Conservation (phyloP, 2,888 invertebrate species). For the Perithous albicinctus region DNA sequence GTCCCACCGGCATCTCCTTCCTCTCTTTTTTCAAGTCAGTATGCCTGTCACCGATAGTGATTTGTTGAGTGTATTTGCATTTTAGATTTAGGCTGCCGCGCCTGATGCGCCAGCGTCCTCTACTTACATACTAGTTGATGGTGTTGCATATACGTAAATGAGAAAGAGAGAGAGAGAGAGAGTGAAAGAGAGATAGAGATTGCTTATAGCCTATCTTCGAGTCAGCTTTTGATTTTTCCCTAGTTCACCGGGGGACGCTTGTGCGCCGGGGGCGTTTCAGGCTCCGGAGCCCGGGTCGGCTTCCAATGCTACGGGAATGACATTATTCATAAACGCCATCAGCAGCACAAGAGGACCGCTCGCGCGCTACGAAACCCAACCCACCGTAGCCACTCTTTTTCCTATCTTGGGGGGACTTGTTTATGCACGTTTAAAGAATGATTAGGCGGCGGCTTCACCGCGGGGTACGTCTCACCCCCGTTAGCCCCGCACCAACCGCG, state of each 20-base stretch:
- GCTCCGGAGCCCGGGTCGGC: slow-evolving; percentile 14
- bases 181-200: slow-evolving; percentile 15
- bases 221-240: slow-evolving; percentile 63
- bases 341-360: slow-evolving; percentile 60
- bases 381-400: slow-evolving; percentile 29
- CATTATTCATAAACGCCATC: slow-evolving; percentile 80
- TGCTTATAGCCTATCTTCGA: slow-evolving; percentile 33
- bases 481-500: slow-evolving; percentile 56
- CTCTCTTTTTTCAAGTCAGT: slow-evolving; percentile 80
- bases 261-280: slow-evolving; percentile 64
- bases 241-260: slow-evolving; percentile 46
- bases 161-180: no score
- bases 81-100: slow-evolving; percentile 84
- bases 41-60: slow-evolving; percentile 84
- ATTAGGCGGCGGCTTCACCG: slow-evolving; percentile 83
- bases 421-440: slow-evolving; percentile 85
- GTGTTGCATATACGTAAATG: slow-evolving; percentile 6
- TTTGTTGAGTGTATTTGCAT: slow-evolving; percentile 84
- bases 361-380: slow-evolving; percentile 35
- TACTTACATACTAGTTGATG: slow-evolving; percentile 14
- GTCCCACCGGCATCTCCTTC: slow-evolving; percentile 79
- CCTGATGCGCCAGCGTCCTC: slow-evolving; percentile 71
- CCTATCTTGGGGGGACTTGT: slow-evolving; percentile 79
- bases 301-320: slow-evolving; percentile 76
- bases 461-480: slow-evolving; percentile 79